Evolutionary conservation across 2,888 invertebrate species (phyloP).

Genomic region (Hirtodrosophila cameraria): DNA sequence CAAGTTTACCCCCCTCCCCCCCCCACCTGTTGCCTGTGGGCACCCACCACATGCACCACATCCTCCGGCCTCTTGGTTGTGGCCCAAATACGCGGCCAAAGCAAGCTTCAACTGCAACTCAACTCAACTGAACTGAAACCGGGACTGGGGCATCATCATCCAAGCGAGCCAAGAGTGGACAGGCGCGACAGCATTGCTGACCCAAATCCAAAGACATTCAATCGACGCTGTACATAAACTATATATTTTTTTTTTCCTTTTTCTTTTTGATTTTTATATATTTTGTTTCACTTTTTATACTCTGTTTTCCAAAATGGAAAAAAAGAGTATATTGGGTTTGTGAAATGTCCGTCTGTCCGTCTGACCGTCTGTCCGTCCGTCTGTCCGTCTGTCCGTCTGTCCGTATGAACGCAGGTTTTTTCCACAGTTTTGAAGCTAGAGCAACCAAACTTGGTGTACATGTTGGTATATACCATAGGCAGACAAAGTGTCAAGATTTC

Average conservation of each 20-base stretch:
- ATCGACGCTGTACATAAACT: conserved; percentile 54
- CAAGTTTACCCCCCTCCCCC: conserved; percentile 54
- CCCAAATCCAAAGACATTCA: conserved; percentile 76
- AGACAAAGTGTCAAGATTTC: too few relatives aligned
- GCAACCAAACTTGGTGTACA: too few relatives aligned
- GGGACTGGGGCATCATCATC: conserved; percentile 60
- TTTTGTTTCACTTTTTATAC: too few relatives aligned
- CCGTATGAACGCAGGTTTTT: too few relatives aligned
- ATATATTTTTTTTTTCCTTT: conserved; percentile 35
- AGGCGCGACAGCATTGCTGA: conserved; percentile 68
- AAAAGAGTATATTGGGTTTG: too few relatives aligned
- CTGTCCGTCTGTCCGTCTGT: too few relatives aligned
- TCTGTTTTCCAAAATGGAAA: too few relatives aligned
- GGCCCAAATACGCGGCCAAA: conserved; percentile 44
- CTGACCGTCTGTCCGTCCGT: too few relatives aligned
- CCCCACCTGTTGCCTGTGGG: conserved; percentile 1
- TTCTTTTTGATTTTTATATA: too few relatives aligned
- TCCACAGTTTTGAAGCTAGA: too few relatives aligned
- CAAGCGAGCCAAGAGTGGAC: conserved; percentile 20
- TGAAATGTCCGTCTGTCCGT: too few relatives aligned
- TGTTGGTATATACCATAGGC: too few relatives aligned
- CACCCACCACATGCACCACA: not conserved
- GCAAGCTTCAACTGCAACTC: conserved; percentile 4
- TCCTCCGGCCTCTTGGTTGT: conserved; percentile 13
- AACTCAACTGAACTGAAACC: conserved; percentile 46